Evolutionary conservation across 2,888 invertebrate genomes (phyloP).

Genomic region (Lapara coniferarum): DNA sequence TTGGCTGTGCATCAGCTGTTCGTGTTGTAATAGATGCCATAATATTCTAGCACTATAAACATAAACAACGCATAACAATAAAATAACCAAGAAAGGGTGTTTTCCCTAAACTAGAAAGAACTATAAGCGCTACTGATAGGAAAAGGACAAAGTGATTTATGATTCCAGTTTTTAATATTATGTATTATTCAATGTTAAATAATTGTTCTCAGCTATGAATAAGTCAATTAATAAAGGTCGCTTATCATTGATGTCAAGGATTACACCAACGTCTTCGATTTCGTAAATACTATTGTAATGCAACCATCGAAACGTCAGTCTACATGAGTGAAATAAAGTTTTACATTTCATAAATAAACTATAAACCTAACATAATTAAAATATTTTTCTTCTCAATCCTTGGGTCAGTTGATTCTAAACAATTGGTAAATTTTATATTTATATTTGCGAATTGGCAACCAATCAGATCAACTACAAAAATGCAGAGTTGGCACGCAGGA

Average conservation of each 20-base stretch:
- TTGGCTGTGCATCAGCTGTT: background rate
- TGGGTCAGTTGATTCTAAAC: background rate
- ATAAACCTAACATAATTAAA: background rate
- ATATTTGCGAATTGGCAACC: background rate
- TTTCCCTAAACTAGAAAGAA: background rate
- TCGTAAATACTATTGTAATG: no score
- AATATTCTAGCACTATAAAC: background rate
- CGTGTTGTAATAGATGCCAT: background rate
- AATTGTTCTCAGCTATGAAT: conserved; percentile 3
- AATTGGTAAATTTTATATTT: background rate
- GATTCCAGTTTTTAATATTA: no score
- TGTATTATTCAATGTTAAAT: background rate
- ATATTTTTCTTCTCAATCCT: background rate
- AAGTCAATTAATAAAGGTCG: conserved; percentile 22
- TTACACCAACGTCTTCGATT: no score
- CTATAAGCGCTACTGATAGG: background rate
- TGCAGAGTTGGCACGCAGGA: conserved; percentile 25
- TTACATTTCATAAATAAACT: background rate
- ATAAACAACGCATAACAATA: no score
- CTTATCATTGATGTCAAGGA: no score
- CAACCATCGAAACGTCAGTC: no score
- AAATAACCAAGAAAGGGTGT: no score
- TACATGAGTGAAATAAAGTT: no score
- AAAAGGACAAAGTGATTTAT: no score
- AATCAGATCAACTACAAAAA: conserved; percentile 21